phyloP scores from a whole-genome alignment of 92 coral and sea anemone genomes.

The Ricordea florida region DNA sequence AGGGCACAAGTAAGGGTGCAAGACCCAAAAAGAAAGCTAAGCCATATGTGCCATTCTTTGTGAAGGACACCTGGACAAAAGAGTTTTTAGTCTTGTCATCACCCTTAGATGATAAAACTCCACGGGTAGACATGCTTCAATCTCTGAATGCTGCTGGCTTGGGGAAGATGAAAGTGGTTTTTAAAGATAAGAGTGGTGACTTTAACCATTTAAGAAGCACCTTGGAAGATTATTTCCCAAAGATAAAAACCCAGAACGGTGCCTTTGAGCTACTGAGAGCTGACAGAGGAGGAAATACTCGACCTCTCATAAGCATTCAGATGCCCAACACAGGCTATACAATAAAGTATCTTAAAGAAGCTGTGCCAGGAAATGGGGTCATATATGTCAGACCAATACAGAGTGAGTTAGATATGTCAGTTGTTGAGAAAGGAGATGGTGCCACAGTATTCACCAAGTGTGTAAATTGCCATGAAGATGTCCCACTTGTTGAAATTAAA shows the following conservation, averaged over 20 bases:
- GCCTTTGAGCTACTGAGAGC: slow-evolving; percentile 64
- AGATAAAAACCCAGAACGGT: slow-evolving; percentile 43
- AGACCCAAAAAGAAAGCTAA: slow-evolving; percentile 32
- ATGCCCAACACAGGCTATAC: slow-evolving; percentile 37
- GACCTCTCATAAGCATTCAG: slow-evolving; percentile 32
- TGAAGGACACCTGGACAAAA: slow-evolving; percentile 58
- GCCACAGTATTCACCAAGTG: slow-evolving; percentile 12
- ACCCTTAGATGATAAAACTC: slow-evolving; percentile 31
- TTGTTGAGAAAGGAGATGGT: background rate
- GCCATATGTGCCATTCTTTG: slow-evolving; percentile 6
- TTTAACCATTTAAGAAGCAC: slow-evolving; percentile 13
- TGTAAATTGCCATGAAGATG: slow-evolving; percentile 30
- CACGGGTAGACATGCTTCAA: slow-evolving; percentile 7
- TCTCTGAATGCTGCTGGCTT: slow-evolving; percentile 36
- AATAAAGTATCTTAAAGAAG: slow-evolving; percentile 32
- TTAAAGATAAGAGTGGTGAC: slow-evolving; percentile 26
- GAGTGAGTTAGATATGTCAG: slow-evolving; percentile 12
- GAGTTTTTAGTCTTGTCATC: slow-evolving; percentile 43
- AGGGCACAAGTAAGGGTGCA: slow-evolving; percentile 1
- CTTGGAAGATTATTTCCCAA: slow-evolving; percentile 47
- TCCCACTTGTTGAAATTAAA: slow-evolving; percentile 18
- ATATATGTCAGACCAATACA: slow-evolving; percentile 50
- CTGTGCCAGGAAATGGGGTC: background rate
- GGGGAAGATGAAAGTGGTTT: slow-evolving; percentile 23
- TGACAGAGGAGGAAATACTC: slow-evolving; percentile 51